Evolutionary conservation across 2,888 invertebrate genomes (phyloP).

Genomic region (Melitaea athalia): DNA sequence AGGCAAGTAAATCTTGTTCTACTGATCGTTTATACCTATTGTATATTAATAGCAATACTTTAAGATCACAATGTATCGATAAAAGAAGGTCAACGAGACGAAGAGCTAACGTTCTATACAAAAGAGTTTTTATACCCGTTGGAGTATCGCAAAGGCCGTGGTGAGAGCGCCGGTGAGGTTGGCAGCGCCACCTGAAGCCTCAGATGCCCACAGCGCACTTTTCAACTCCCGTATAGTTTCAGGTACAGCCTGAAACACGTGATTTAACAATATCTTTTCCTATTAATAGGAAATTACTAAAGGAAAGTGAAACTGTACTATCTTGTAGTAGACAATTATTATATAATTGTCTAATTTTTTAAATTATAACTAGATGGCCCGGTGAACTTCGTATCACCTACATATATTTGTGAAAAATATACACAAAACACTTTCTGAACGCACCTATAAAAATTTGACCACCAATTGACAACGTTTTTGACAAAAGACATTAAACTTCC

Average conservation of each 20-base stretch:
- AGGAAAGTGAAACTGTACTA: neutral
- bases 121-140: constrained; percentile 83
- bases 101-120: constrained; percentile 22
- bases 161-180: constrained; percentile 96
- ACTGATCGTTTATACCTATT: neutral
- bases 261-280: constrained; percentile 15
- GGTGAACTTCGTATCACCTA: too few relatives aligned
- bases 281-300: neutral
- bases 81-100: constrained; percentile 20
- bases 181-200: constrained; percentile 88
- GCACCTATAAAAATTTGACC: too few relatives aligned
- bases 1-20: neutral
- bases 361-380: too few relatives aligned
- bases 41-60: neutral
- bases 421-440: too few relatives aligned
- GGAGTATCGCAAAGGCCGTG: constrained; percentile 94
- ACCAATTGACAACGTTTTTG: too few relatives aligned
- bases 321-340: too few relatives aligned
- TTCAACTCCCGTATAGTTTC: constrained; percentile 92
- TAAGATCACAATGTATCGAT: neutral
- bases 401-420: too few relatives aligned
- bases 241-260: constrained; percentile 85
- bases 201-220: constrained; percentile 87
- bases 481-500: too few relatives aligned
- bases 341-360: too few relatives aligned